Base-by-base conservation (phyloP, 1,140 invertebrate species). In the Medauroidea extradentata region DNA sequence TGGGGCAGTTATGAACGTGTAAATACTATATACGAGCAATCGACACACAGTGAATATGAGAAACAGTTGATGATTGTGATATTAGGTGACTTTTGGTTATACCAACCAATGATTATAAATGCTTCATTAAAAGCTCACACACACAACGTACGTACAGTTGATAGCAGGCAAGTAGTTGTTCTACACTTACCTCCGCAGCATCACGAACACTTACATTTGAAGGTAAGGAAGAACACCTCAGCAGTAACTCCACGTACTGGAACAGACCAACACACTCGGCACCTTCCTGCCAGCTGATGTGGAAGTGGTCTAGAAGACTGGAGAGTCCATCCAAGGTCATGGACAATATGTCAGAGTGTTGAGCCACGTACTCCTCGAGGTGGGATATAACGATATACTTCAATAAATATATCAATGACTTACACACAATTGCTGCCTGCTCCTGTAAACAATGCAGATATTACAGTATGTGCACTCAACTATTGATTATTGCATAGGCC, bases 231-330 rank as follows among this genome's bases (percentile, higher is more conserved):
- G 75, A 65, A 59, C 79, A 77, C 63, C 80, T 79, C 27, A 83
- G 70, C 56, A 84, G 79, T 63, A 76, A 75, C 54, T 76, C 76
- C 0, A 79, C 78, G 43, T 81, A 71, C 4, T 72, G 76, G 49
- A 82, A 74, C 23, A 85, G 69, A 60, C 83, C 85, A 39, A 85
- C 75, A 1, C 85, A 83, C 75, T 88, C 85, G 7, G 86, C 73
- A 63, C 81, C 84, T 63, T 90, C 87, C 48, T 82, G 80, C 87
- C 88, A 90, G 5, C 84, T 84, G 2, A 89, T 81, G 59, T 86
- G 82, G 42, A 85, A 87, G 24, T 84, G 81, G 53, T 85, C 81
- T 0, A 88, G 84, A 19, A 88, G 72, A 0, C 76, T 75, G 7
- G 83, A 74, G 13, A 89, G 69, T 1, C 79, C 81, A 58, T 88